A percentile compares a stretch with the other conserved stretches of the same genome.
Evolutionary conservation across 1,140 invertebrate species (phyloP).

Genomic region (Agraylea sexmaculata): DNA sequence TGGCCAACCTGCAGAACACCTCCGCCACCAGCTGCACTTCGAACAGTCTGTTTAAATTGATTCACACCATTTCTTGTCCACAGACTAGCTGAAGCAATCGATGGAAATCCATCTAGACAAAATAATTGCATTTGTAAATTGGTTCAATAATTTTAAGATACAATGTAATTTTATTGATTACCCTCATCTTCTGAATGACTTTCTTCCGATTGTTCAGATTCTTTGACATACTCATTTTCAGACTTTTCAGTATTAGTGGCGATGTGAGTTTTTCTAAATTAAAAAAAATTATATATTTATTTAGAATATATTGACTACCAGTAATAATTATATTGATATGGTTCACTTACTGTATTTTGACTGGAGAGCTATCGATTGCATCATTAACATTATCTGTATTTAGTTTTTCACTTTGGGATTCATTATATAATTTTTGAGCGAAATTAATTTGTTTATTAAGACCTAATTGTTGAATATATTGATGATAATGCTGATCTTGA

Average conservation of each 20-base stretch:
- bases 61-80: constrained; percentile 90
- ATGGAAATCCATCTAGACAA: constrained; percentile 26
- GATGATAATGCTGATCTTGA: constrained; percentile 96
- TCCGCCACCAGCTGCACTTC: constrained; percentile 80
- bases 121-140: constrained; percentile 4
- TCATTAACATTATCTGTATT: constrained; percentile 16
- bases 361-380: constrained; percentile 14
- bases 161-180: not conserved
- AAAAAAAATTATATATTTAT: not conserved
- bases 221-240: no score
- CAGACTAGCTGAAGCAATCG: constrained; percentile 73
- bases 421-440: constrained; percentile 20
- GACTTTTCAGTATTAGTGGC: no score
- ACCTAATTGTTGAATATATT: constrained; percentile 84
- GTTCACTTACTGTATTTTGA: no score
- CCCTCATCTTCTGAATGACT: constrained; percentile 20
- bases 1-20: constrained; percentile 93
- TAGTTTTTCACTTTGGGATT: constrained; percentile 24
- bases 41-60: constrained; percentile 82
- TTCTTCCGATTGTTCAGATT: constrained; percentile 18
- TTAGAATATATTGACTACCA: not conserved
- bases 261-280: not conserved
- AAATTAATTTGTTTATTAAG: constrained; percentile 39
- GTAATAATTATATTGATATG: not conserved
- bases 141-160: not conserved